Conservation (phyloP, 2,797 vertebrate genomes). For the Furcifer pardalis region DNA sequence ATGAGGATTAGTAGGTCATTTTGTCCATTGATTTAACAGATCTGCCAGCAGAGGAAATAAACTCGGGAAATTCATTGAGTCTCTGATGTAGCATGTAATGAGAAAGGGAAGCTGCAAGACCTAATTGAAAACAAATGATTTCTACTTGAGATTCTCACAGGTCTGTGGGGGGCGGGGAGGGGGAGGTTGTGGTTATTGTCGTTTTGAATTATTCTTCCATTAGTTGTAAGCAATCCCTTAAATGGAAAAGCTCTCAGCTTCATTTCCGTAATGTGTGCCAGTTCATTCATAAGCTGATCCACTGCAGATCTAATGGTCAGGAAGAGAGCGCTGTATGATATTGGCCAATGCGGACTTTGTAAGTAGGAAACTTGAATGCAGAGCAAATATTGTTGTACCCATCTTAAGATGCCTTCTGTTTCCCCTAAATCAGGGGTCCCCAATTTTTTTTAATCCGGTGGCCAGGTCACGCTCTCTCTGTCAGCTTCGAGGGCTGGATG, state of each 20-base stretch:
- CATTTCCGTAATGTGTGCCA: conserved; percentile 21
- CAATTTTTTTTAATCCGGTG: too few relatives aligned
- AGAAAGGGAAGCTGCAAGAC: conserved; percentile 39
- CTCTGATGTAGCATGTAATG: conserved; percentile 21
- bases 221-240: conserved; percentile 24
- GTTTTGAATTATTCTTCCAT: conserved; percentile 20
- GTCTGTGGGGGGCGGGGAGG: too few relatives aligned
- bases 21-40: conserved; percentile 18
- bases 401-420: not conserved
- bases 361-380: not conserved
- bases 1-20: conserved; percentile 10
- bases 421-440: too few relatives aligned
- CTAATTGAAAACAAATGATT: conserved; percentile 25
- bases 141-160: conserved; percentile 18
- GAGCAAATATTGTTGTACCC: not conserved
- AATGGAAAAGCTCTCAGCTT: not conserved
- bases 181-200: too few relatives aligned
- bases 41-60: conserved; percentile 16
- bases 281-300: conserved; percentile 12
- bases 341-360: not conserved
- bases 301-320: not conserved
- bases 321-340: not conserved
- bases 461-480: too few relatives aligned
- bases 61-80: conserved; percentile 7
- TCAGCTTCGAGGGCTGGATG: too few relatives aligned